Evolutionary conservation across 2,888 invertebrate species (phyloP).

Genomic region (Orthosia incerta): DNA sequence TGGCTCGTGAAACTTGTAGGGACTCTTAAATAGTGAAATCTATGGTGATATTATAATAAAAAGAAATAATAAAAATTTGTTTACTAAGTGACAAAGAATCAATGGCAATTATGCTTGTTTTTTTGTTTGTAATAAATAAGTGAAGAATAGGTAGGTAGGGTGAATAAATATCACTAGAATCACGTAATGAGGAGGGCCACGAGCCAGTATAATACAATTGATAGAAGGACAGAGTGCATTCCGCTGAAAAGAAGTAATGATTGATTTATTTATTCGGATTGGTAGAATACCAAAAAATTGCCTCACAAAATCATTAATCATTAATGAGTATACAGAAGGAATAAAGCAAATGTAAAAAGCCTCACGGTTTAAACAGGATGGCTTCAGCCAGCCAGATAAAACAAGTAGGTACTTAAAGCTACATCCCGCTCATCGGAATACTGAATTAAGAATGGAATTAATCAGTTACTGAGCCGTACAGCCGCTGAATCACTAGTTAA

Average conservation of each 20-base stretch:
- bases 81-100: too few relatives aligned
- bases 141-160: too few relatives aligned
- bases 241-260: background rate
- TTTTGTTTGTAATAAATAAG: background rate
- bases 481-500: slow-evolving; percentile 1
- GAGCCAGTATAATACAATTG: too few relatives aligned
- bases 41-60: background rate
- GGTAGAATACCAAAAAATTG: background rate
- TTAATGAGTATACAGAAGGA: background rate
- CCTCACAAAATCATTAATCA: background rate
- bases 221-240: background rate
- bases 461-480: slow-evolving; percentile 28
- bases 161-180: too few relatives aligned
- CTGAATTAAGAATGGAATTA: slow-evolving; percentile 52
- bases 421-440: slow-evolving; percentile 9
- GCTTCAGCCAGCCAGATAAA: background rate
- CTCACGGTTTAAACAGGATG: background rate
- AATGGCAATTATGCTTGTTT: background rate
- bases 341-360: background rate
- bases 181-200: too few relatives aligned
- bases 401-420: background rate
- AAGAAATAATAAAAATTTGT: too few relatives aligned
- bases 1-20: too few relatives aligned
- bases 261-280: background rate
- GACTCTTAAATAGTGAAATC: too few relatives aligned